These are phyloP conservation scores for Neoitamus cyanurus DNA, from an alignment of 2,888 invertebrate genomes.

Conservation along the genomic window DNA sequence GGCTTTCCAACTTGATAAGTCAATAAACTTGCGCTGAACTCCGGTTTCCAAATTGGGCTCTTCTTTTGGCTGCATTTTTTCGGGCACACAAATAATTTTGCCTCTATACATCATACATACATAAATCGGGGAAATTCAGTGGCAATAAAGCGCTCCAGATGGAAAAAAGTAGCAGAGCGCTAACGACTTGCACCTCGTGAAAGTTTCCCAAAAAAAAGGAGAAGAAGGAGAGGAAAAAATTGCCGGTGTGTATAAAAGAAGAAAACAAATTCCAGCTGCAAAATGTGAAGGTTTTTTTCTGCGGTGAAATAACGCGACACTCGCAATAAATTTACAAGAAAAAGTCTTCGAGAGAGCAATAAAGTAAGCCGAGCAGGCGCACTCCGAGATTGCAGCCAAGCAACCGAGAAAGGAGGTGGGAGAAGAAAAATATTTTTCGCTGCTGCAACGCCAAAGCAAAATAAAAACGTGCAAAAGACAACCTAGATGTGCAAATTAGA, in stretches of 20 bases:
- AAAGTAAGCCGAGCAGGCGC: background rate
- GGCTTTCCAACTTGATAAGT: background rate
- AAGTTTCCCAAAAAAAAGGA: background rate
- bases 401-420: background rate
- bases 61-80: background rate
- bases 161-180: background rate
- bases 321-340: background rate
- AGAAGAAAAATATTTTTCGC: background rate
- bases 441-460: background rate
- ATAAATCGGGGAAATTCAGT: background rate
- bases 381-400: background rate
- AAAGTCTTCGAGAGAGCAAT: background rate
- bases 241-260: background rate
- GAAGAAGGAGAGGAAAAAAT: background rate
- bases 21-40: background rate
- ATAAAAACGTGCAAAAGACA: background rate
- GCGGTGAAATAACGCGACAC: background rate
- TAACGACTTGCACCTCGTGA: background rate
- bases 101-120: background rate
- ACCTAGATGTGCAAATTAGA: slow-evolving; percentile 5
- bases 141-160: background rate
- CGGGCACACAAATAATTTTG: background rate
- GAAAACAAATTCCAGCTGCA: background rate
- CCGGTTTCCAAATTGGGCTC: background rate
- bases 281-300: background rate